Conservation (phyloP, 1,140 invertebrate species). For the Drosophila virilis region DNA sequence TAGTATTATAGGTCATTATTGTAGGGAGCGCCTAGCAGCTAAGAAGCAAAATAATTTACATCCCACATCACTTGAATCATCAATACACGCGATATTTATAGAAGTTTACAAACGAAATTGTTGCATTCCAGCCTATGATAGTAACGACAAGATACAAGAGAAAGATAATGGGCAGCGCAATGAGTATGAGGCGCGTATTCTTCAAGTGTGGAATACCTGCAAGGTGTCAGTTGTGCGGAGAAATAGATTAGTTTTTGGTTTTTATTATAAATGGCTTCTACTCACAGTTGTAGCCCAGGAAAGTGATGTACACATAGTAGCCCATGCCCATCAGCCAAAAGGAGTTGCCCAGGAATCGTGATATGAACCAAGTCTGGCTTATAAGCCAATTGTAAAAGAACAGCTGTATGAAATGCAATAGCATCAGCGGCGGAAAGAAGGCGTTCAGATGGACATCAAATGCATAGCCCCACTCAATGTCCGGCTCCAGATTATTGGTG, state of each 20-base stretch:
- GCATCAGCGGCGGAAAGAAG: conserved; percentile 95
- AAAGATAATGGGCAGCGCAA: conserved; percentile 92
- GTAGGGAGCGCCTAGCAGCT: conserved; percentile 51
- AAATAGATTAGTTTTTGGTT: neutral
- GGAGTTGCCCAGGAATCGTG: conserved; percentile 95
- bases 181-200: conserved; percentile 94
- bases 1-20: conserved; percentile 65
- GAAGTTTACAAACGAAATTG: conserved; percentile 90
- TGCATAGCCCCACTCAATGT: conserved; percentile 99
- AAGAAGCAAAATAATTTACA: conserved; percentile 75
- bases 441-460: conserved; percentile 99
- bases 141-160: conserved; percentile 93
- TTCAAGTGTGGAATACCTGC: conserved; percentile 95
- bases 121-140: conserved; percentile 89
- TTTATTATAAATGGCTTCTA: conserved; percentile 39
- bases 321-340: conserved; percentile 96
- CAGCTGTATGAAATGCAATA: conserved; percentile 96
- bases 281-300: conserved; percentile 98
- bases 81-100: conserved; percentile 89
- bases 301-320: conserved; percentile 99
- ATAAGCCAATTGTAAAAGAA: conserved; percentile 94
- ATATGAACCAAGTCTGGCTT: conserved; percentile 89
- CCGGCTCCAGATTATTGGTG: conserved; percentile 88
- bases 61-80: conserved; percentile 30
- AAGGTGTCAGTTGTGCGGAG: conserved; percentile 71